Evolutionary conservation across 2,888 invertebrate species (phyloP).

Genomic region (Ectemnius lituratus): DNA sequence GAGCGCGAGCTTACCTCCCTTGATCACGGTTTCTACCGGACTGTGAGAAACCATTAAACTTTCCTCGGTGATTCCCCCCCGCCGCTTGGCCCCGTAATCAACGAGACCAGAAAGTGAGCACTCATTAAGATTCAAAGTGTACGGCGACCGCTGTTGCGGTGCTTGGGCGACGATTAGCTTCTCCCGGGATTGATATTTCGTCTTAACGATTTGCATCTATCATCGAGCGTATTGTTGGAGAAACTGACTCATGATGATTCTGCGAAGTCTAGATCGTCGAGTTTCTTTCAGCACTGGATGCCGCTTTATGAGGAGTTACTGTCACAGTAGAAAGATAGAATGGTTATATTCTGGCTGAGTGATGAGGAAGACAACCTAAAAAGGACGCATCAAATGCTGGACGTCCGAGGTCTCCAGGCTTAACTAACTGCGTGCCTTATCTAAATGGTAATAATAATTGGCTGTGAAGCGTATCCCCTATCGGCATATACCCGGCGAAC

Average conservation of each 20-base stretch:
- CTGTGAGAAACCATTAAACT: slow-evolving; percentile 68
- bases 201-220: slow-evolving; percentile 37
- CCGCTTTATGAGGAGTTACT: too few relatives aligned
- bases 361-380: slow-evolving; percentile 15
- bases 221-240: slow-evolving; percentile 3
- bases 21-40: slow-evolving; percentile 50
- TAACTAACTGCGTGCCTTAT: slow-evolving; percentile 60
- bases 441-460: slow-evolving; percentile 64
- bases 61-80: slow-evolving; percentile 41
- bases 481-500: slow-evolving; percentile 48
- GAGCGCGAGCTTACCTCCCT: slow-evolving; percentile 15
- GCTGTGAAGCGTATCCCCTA: slow-evolving; percentile 58
- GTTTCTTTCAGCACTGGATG: too few relatives aligned
- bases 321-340: not conserved
- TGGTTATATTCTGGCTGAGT: slow-evolving; percentile 18
- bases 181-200: too few relatives aligned
- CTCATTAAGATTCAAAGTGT: slow-evolving; percentile 49
- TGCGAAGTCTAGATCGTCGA: too few relatives aligned
- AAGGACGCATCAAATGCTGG: slow-evolving; percentile 35
- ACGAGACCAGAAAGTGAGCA: slow-evolving; percentile 44
- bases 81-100: slow-evolving; percentile 49
- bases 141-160: too few relatives aligned
- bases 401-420: slow-evolving; percentile 52
- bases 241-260: too few relatives aligned
- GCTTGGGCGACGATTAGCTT: too few relatives aligned